phyloP scores from a whole-genome alignment of 1,140 invertebrate species.

The Aphaenogaster ashmeadi region DNA sequence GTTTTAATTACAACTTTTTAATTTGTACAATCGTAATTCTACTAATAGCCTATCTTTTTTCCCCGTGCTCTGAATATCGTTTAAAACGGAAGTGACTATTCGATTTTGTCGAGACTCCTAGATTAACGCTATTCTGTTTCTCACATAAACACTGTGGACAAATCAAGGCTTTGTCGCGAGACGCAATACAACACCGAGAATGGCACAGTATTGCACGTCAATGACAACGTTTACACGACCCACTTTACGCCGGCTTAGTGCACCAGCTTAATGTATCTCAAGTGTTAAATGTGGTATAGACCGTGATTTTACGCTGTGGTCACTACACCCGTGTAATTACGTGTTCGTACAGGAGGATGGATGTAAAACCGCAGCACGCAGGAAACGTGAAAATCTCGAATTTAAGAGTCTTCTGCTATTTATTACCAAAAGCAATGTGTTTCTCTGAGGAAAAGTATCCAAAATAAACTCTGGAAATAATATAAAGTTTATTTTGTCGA shows the following conservation, averaged over 20 bases:
- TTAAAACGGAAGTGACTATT: background rate
- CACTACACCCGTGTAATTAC: slow-evolving; percentile 51
- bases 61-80: background rate
- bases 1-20: no score
- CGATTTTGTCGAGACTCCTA: background rate
- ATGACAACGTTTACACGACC: slow-evolving; percentile 59
- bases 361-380: background rate
- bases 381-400: background rate
- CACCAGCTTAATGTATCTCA: slow-evolving; percentile 36
- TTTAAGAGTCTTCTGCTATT: background rate
- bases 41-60: background rate
- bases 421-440: background rate
- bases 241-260: slow-evolving; percentile 57
- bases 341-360: background rate
- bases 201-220: slow-evolving; percentile 58
- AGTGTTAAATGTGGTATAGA: slow-evolving; percentile 53
- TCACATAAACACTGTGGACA: slow-evolving; percentile 39
- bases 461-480: background rate
- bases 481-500: background rate
- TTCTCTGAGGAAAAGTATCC: background rate
- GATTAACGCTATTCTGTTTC: slow-evolving; percentile 38
- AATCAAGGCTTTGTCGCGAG: slow-evolving; percentile 55
- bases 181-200: slow-evolving; percentile 27
- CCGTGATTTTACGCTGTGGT: slow-evolving; percentile 48
- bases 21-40: background rate